A percentile compares a stretch with the other conserved stretches of the same genome.
phyloP scores from a whole-genome alignment of 2,797 vertebrate genomes.

The Ceyx erithaca region DNA sequence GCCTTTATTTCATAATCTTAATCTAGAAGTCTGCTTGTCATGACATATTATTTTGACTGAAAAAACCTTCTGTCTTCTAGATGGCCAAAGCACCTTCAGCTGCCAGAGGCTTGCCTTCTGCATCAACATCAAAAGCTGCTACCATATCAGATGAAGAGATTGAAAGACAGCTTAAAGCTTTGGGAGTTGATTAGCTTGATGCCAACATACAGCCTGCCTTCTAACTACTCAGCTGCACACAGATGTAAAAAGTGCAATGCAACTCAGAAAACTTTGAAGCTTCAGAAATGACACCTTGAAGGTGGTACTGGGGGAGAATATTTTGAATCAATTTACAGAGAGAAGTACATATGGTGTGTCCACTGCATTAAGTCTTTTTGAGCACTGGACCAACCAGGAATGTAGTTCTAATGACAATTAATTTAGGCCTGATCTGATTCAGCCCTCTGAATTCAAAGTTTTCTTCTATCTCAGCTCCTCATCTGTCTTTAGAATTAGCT shows the following conservation, averaged over 20 bases:
- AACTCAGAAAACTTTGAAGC: constrained; percentile 32
- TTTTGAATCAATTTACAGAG: neutral
- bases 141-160: constrained; percentile 97
- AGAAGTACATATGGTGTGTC: neutral
- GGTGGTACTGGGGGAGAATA: neutral
- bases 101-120: constrained; percentile 86
- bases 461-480: neutral
- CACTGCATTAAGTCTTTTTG: neutral
- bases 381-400: neutral
- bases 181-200: constrained; percentile 90
- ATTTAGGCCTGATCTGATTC: neutral
- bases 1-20: neutral
- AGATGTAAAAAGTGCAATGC: constrained; percentile 43
- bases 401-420: neutral
- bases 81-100: constrained; percentile 95
- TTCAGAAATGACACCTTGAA: neutral
- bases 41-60: neutral
- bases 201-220: neutral
- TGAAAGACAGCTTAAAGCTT: constrained; percentile 94
- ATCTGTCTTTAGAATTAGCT: neutral
- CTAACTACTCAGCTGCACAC: constrained; percentile 5
- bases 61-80: constrained; percentile 72
- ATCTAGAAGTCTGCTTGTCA: neutral
- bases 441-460: neutral
- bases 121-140: constrained; percentile 84